A percentile compares a stretch with the other conserved stretches of the same genome.
phyloP scores from a whole-genome alignment of 2,113 vertebrate species.

The Nycticebus coucang region DNA sequence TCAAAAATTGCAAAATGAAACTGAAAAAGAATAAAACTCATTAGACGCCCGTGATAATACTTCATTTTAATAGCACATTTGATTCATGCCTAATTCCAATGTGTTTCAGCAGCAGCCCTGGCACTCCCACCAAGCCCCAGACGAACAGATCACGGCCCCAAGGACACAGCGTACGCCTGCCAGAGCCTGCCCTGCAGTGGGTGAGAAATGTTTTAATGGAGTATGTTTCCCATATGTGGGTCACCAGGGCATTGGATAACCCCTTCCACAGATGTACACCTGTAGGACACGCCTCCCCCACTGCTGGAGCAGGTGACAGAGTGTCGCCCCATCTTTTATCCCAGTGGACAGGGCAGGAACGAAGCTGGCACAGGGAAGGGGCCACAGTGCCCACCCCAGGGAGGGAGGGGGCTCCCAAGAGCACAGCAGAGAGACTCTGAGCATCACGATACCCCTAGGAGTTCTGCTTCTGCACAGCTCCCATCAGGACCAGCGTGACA shows the following conservation, averaged over 20 bases:
- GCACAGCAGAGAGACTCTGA: not conserved
- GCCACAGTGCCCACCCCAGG: not conserved
- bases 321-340: accelerated
- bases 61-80: constrained; percentile 72
- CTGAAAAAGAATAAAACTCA: constrained; percentile 38
- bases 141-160: not conserved
- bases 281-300: not conserved
- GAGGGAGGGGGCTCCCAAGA: not conserved
- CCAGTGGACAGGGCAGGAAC: not conserved
- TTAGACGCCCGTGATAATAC: constrained; percentile 49
- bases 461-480: not conserved
- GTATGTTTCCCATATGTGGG: accelerated
- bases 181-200: accelerated
- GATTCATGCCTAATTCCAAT: constrained; percentile 69
- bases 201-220: not conserved
- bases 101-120: not conserved
- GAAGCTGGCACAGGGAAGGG: accelerated
- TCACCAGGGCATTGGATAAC: not conserved
- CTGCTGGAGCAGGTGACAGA: accelerated
- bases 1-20: not conserved
- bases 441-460: not conserved
- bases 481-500: not conserved
- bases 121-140: not conserved
- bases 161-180: not conserved
- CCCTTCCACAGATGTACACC: not conserved